Evolutionary conservation across 2,888 invertebrate species (phyloP), one percentile per base, ranked within the genome.

Genomic region (Drosophila tripunctata): DNA sequence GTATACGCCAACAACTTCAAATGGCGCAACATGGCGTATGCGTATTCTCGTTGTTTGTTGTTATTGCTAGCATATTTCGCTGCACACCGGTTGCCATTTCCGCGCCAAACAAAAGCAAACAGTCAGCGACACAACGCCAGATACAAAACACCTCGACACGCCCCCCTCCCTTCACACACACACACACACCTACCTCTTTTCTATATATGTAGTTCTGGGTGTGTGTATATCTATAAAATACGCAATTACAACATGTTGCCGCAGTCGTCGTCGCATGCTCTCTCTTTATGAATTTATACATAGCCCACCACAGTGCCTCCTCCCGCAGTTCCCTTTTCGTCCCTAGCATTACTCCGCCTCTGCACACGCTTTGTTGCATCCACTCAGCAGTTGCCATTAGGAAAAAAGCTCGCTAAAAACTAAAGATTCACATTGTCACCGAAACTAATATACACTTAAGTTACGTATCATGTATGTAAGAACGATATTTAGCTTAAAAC

Each of bases 161-260:
- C 4, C 22, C n/a, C 22, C 31, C 52, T 27, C 22, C 21, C 17
- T 14, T 38, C 38, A 4, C 14, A 8, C 8, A n/a, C 7, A 1
- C 4, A 7, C 22, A 3, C 10, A 24, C n/a, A 14, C 27, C 5
- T 10, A 4, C n/a, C 15, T 3, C 1, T 10, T 30, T n/a, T 22
- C 17, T 24, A 12, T 36, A 7, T 35, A 12, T 27, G 21, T 43
- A 30, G 33, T 56, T 10, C 33, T 15, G 24, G 36, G 27, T 56
- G 21, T 22, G 30, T 27, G 15, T 56, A 31, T 77, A 80, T 78
- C 78, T 83, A 77, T 85, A 77, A 84, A 81, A 83, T 85, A 77
- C 77, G 83, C 83, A 85, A 83, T 85, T 84, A 83, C 83, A 82
- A 80, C 81, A 83, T 85, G 81, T 83, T 84, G 81, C 81, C 68